Evolutionary conservation across 2,113 vertebrate genomes (phyloP).

Genomic region (Choloepus hoffmanni): DNA sequence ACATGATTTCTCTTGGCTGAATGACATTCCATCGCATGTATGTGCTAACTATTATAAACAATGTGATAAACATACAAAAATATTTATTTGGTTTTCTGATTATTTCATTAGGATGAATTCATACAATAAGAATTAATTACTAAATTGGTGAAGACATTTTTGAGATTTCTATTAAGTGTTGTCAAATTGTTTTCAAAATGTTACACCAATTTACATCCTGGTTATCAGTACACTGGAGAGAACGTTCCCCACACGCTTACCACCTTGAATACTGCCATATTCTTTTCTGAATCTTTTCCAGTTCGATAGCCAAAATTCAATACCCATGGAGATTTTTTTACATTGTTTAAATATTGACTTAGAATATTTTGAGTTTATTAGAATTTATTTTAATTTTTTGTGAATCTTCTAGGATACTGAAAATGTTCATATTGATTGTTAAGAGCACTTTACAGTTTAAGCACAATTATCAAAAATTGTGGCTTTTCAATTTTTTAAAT

Average conservation of each 20-base stretch:
- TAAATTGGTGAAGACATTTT: constrained; percentile 35
- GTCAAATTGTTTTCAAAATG: constrained; percentile 32
- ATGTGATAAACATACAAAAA: not conserved
- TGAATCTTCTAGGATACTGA: not conserved
- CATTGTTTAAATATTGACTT: constrained; percentile 4
- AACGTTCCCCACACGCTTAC: not conserved
- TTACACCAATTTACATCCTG: not conserved
- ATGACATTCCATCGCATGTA: not conserved
- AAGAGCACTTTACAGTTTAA: constrained; percentile 12
- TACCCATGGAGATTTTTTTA: not conserved
- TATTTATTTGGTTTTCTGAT: not conserved
- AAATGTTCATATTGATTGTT: constrained; percentile 13
- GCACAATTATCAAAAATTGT: not conserved
- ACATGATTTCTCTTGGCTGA: not conserved
- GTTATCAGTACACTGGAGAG: not conserved
- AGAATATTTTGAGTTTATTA: constrained; percentile 19
- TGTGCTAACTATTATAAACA: not conserved
- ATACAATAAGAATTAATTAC: not conserved
- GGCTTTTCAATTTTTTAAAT: not conserved
- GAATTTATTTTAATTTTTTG: not conserved
- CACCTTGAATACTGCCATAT: not conserved
- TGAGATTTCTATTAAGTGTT: constrained; percentile 37
- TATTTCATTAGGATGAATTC: constrained; percentile 37
- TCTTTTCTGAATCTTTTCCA: not conserved
- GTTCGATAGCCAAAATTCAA: not conserved